Percentiles rank a stretch among this genome's conserved stretches.
phyloP scores from a whole-genome alignment of 2,797 vertebrate species.

The Melanotaenia maccullochi region DNA sequence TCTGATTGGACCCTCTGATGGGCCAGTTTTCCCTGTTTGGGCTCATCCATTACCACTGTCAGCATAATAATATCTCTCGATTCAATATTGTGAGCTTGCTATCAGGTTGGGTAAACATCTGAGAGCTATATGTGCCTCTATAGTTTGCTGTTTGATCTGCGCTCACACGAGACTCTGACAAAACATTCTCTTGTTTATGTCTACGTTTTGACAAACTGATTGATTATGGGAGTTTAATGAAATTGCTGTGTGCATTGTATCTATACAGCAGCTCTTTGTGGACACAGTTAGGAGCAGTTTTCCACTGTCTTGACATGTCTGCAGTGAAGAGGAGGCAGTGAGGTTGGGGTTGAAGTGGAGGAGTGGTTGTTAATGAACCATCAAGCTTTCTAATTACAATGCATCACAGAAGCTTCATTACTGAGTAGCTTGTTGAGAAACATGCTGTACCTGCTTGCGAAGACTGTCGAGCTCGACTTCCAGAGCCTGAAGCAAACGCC shows the following conservation, averaged over 20 bases:
- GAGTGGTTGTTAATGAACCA: neutral
- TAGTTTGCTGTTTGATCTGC: slow-evolving; percentile 13
- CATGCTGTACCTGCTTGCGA: slow-evolving; percentile 78
- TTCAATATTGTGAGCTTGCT: slow-evolving; percentile 31
- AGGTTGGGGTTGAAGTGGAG: slow-evolving; percentile 6
- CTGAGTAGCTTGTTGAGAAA: neutral
- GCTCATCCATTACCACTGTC: slow-evolving; percentile 43
- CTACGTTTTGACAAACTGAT: slow-evolving; percentile 38
- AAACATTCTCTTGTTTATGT: slow-evolving; percentile 34
- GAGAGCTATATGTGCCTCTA: slow-evolving; percentile 23
- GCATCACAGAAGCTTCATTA: neutral
- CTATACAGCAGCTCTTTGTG: slow-evolving; percentile 24
- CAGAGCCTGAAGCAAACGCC: slow-evolving; percentile 83
- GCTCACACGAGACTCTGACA: slow-evolving; percentile 24
- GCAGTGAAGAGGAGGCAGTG: neutral
- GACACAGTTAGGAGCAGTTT: slow-evolving; percentile 54
- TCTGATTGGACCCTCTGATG: no score
- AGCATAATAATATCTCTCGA: slow-evolving; percentile 29
- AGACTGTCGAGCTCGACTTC: slow-evolving; percentile 84
- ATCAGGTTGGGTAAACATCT: slow-evolving; percentile 54
- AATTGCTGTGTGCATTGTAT: slow-evolving; percentile 42
- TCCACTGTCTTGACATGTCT: slow-evolving; percentile 24
- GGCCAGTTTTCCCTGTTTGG: slow-evolving; percentile 18
- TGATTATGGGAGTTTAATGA: slow-evolving; percentile 43
- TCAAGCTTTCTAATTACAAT: neutral